Evolutionary conservation across 2,888 invertebrate genomes (phyloP).

Genomic region (Chesias legatella): DNA sequence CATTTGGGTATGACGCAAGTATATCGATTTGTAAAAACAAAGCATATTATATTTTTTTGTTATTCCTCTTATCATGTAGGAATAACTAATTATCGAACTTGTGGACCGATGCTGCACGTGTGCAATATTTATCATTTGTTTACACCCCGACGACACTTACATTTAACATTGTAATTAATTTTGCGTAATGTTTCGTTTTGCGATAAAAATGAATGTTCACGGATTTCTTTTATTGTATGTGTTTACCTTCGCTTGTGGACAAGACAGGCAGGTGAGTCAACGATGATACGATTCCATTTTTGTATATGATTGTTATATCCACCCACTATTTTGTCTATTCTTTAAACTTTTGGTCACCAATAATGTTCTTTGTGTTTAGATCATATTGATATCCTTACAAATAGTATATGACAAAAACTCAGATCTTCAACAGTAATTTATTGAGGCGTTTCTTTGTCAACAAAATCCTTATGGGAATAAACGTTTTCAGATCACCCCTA

Average conservation of each 20-base stretch:
- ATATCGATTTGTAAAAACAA: slow-evolving; percentile 5
- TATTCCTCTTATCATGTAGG: slow-evolving; percentile 14
- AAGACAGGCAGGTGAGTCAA: slow-evolving; percentile 59
- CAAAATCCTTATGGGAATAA: neutral
- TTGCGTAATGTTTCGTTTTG: slow-evolving; percentile 40
- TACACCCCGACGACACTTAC: slow-evolving; percentile 40
- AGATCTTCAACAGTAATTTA: no score
- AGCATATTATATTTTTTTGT: slow-evolving; percentile 5
- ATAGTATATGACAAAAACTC: no score
- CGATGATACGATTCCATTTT: slow-evolving; percentile 6
- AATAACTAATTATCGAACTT: slow-evolving; percentile 6
- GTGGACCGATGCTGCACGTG: slow-evolving; percentile 44
- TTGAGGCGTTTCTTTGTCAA: no score
- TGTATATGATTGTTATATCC: slow-evolving; percentile 6
- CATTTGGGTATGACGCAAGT: neutral
- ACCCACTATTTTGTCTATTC: slow-evolving; percentile 19
- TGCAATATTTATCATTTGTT: slow-evolving; percentile 50
- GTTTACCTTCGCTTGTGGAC: slow-evolving; percentile 44
- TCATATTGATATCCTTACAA: no score
- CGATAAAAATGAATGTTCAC: slow-evolving; percentile 50
- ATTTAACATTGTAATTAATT: slow-evolving; percentile 38
- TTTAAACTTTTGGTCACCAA: slow-evolving; percentile 2
- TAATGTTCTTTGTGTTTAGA: slow-evolving; percentile 5
- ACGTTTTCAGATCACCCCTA: slow-evolving; percentile 51
- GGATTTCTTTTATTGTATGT: slow-evolving; percentile 45